A percentile compares a stretch with the other conserved stretches of the same genome.
Conservation (phyloP, 2,888 invertebrate genomes). For the Yponomeuta cagnagella region DNA sequence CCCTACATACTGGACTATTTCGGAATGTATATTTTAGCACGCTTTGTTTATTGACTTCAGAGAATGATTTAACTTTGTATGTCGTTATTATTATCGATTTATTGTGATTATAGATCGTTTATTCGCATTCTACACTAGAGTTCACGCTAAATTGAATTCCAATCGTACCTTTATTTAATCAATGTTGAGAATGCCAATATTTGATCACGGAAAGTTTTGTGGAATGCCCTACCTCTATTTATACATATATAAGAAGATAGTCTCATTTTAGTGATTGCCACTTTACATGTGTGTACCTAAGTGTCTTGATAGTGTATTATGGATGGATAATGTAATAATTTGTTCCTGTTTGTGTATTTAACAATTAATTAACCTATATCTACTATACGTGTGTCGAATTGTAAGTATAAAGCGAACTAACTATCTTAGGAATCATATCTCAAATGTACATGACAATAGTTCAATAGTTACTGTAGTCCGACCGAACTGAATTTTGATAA, state of each 20-base stretch:
- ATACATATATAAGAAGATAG: slow-evolving; percentile 9
- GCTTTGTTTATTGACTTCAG: slow-evolving; percentile 5
- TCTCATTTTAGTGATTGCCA: slow-evolving; percentile 14
- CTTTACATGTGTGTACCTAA: slow-evolving; percentile 14
- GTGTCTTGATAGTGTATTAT: slow-evolving; percentile 15
- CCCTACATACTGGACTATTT: background rate
- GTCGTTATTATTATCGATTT: slow-evolving; percentile 8
- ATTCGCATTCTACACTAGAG: slow-evolving; percentile 4
- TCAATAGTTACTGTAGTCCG: slow-evolving; percentile 7
- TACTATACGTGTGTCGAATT: slow-evolving; percentile 8
- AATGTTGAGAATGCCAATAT: slow-evolving; percentile 11
- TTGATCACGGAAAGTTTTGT: slow-evolving; percentile 14
- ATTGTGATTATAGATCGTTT: slow-evolving; percentile 12
- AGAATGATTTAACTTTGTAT: slow-evolving; percentile 8
- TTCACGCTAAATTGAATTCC: background rate
- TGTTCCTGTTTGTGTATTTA: slow-evolving; percentile 9
- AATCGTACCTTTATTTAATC: background rate
- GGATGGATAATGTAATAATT: slow-evolving; percentile 6
- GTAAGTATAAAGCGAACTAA: slow-evolving; percentile 6
- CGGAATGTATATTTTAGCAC: slow-evolving; percentile 8
- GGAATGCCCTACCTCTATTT: slow-evolving; percentile 15
- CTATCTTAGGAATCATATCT: slow-evolving; percentile 1
- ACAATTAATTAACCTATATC: background rate
- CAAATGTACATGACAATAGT: slow-evolving; percentile 9
- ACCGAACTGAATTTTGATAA: background rate